Conservation (phyloP, 1,140 invertebrate genomes). For the Aphis gossypii region DNA sequence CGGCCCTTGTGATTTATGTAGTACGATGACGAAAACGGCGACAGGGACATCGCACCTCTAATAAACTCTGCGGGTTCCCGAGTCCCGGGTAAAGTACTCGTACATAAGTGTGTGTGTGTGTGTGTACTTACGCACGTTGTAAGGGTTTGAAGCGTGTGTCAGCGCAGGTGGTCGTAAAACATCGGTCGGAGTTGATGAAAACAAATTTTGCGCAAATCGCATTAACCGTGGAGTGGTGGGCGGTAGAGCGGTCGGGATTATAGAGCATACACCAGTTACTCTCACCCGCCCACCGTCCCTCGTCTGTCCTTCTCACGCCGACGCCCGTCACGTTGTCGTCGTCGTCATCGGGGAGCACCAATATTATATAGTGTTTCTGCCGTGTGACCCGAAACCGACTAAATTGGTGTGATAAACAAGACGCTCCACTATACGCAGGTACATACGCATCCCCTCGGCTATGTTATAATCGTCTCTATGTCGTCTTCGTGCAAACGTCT, state of each 20-base stretch:
- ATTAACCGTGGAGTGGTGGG: background rate
- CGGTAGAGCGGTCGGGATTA: background rate
- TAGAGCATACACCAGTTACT: background rate
- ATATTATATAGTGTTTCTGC: background rate
- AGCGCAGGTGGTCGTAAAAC: conserved; percentile 25
- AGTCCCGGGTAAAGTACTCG: background rate
- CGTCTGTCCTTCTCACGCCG: background rate
- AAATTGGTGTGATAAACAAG: background rate
- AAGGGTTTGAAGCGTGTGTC: background rate
- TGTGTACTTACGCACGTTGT: too few species aligned
- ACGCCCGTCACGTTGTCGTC: background rate
- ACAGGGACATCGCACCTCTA: background rate
- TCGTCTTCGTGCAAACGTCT: background rate
- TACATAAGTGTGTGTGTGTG: background rate
- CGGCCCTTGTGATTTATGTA: background rate
- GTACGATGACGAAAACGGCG: background rate
- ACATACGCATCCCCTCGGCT: background rate
- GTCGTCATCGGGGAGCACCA: background rate
- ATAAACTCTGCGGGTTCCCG: too few species aligned
- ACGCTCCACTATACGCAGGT: background rate
- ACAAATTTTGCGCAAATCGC: background rate
- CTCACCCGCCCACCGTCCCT: too few species aligned
- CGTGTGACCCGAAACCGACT: background rate
- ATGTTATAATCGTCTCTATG: background rate
- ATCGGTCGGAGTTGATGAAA: conserved; percentile 19